Evolutionary conservation across 2,888 invertebrate species (phyloP).

Genomic region (Romanomermis culicivorax): DNA sequence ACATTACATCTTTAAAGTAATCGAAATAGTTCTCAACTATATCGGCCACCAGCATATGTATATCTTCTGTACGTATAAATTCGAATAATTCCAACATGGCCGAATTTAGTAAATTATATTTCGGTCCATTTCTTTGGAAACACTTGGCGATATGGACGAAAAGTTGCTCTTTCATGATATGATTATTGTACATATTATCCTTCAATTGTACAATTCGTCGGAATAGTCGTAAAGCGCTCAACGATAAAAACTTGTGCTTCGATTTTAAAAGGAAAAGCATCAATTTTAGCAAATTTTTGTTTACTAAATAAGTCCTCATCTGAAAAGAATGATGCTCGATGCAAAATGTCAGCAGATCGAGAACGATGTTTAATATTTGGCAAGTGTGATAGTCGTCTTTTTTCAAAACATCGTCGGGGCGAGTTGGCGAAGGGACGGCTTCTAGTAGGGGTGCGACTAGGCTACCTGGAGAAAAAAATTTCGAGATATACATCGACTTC

Average conservation of each 20-base stretch:
- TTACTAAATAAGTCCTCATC: conserved; percentile 89
- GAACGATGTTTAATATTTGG: conserved; percentile 72
- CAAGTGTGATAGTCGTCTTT: conserved; percentile 82
- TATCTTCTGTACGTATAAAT: conserved; percentile 43
- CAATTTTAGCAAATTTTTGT: conserved; percentile 80
- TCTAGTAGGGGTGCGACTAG: conserved; percentile 83
- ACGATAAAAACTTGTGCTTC: conserved; percentile 82
- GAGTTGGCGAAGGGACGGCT: conserved; percentile 55
- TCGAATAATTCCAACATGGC: conserved; percentile 98
- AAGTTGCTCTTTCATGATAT: conserved; percentile 77
- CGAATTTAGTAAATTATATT: conserved; percentile 94
- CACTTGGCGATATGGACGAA: conserved; percentile 89
- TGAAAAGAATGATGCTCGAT: conserved; percentile 97
- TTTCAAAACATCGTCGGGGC: conserved; percentile 48
- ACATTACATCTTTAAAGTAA: conserved; percentile 75
- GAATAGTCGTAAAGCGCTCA: conserved; percentile 84
- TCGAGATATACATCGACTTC: too few species aligned
- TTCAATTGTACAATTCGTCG: conserved; percentile 87
- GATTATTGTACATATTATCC: conserved; percentile 92
- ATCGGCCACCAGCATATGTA: conserved; percentile 42
- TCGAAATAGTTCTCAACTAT: conserved; percentile 89
- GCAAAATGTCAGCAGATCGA: conserved; percentile 89
- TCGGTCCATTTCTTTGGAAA: conserved; percentile 80
- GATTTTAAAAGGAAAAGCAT: conserved; percentile 90
- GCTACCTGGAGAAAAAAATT: too few species aligned